Evolutionary conservation across 2,113 vertebrate genomes (phyloP), one percentile per base, ranked within the genome.

Genomic region (Muscicapa adusta): DNA sequence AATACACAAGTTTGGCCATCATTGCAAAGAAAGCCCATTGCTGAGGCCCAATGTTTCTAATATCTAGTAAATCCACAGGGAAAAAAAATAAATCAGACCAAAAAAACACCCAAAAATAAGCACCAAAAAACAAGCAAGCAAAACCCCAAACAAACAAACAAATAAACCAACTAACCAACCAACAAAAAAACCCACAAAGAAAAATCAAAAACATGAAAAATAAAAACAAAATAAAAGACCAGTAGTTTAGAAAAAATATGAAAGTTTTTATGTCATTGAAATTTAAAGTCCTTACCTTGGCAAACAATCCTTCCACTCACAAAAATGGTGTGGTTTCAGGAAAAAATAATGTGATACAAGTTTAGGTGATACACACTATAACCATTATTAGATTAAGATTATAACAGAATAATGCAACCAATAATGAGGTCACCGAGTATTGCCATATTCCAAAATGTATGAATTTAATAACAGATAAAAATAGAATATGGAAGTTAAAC

Each of bases 361-460:
- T 12, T 78, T 42, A n/a, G 3, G 5, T 45, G 5, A 29, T 67
- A 12, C 16, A 8, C n/a, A 42, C 12, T 51, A 11, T 22, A 61
- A n/a, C 3, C 10, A 29, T 33, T 81, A 42, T 31, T 78, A 60
- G 23, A 36, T 53, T 78, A 62, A 8, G 2, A 54, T 66, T 45
- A 28, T 12, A 72, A 34, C 40, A 83, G 51, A 86, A 28, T 15
- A 57, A 18, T 57, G 36, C 11, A 86, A 56, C 1, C 18, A 89
- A 56, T 31, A 34, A 63, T 24, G 4, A 57, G 3, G 5, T 43
- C 5, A 42, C 6, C 0, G 0, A 66, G 3, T 31, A 22, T 25
- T 79, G 7, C 3, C 14, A 23, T 56, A 78, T 57, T 61, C 8
- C 12, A 31, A 25, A 58, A 47, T 9, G 50, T 12, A 43, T 36